These are phyloP conservation scores for Thunnus maccoyii DNA, from an alignment of 2,113 vertebrate genomes.

Conservation along the genomic window DNA sequence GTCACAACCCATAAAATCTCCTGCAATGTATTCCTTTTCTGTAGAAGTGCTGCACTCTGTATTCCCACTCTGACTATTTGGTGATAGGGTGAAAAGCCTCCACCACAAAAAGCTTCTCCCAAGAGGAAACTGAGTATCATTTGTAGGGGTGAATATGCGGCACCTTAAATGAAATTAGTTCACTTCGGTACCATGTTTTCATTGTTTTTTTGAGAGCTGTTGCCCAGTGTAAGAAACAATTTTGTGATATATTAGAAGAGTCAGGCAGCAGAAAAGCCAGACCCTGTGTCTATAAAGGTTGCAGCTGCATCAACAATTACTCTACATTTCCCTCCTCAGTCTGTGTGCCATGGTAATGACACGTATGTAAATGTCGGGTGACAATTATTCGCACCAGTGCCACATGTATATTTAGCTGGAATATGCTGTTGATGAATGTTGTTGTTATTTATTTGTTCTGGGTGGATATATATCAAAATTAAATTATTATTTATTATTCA, in stretches of 20 bases:
- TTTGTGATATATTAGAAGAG: constrained; percentile 39
- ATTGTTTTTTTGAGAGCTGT: constrained; percentile 4
- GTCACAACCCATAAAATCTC: background rate
- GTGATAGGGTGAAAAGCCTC: background rate
- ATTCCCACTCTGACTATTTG: background rate
- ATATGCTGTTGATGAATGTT: background rate
- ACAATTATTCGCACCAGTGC: constrained; percentile 14
- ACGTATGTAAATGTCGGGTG: constrained; percentile 8
- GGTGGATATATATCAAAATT: background rate
- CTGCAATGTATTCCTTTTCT: background rate
- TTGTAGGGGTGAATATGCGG: background rate
- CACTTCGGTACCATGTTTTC: constrained; percentile 17
- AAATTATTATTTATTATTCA: constrained; percentile 1
- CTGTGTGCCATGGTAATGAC: constrained; percentile 14
- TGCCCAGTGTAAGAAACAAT: constrained; percentile 10
- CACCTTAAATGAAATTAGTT: constrained; percentile 13
- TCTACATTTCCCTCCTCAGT: constrained; percentile 39
- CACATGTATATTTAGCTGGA: background rate
- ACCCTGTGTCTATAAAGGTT: constrained; percentile 1
- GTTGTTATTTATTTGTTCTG: background rate
- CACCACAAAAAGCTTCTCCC: background rate
- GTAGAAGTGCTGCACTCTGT: background rate
- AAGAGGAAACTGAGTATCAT: constrained; percentile 10
- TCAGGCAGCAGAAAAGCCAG: constrained; percentile 22
- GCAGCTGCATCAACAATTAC: constrained; percentile 38